A percentile compares a stretch with the other conserved stretches of the same genome.
Evolutionary conservation across 2,113 vertebrate genomes (phyloP).

Genomic region (Erpornis zantholeuca): DNA sequence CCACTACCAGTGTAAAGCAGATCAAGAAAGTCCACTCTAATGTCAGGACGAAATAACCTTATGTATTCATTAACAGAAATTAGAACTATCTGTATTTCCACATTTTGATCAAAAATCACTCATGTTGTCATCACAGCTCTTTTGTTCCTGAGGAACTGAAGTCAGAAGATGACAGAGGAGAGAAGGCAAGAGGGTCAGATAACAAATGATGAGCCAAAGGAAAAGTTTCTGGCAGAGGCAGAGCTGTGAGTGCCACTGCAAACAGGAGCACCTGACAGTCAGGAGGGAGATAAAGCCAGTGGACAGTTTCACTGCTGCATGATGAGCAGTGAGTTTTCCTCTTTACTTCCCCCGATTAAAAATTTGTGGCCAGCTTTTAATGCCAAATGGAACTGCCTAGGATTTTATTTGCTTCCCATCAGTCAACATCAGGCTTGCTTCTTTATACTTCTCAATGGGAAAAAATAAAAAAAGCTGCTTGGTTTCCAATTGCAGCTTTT

Average conservation of each 20-base stretch:
- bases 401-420: constrained; percentile 20
- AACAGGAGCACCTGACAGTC: background rate
- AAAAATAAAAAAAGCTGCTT: background rate
- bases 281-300: background rate
- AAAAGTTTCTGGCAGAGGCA: background rate
- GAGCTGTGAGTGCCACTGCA: background rate
- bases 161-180: background rate
- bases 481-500: constrained; percentile 37
- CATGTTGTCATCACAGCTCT: background rate
- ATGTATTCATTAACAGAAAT: background rate
- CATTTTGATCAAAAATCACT: background rate
- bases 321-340: background rate
- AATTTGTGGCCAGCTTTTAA: constrained; percentile 1
- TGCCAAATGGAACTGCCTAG: background rate
- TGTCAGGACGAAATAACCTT: background rate
- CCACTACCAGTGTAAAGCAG: background rate
- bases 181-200: background rate
- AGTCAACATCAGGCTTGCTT: constrained; percentile 23
- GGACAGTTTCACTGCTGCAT: background rate
- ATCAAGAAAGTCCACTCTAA: background rate
- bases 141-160: background rate
- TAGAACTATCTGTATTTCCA: background rate
- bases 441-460: constrained; percentile 10
- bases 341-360: constrained; percentile 5
- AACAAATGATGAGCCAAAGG: background rate